Evolutionary conservation across 2,888 invertebrate genomes (phyloP).

Genomic region (Emmelina monodactyla): DNA sequence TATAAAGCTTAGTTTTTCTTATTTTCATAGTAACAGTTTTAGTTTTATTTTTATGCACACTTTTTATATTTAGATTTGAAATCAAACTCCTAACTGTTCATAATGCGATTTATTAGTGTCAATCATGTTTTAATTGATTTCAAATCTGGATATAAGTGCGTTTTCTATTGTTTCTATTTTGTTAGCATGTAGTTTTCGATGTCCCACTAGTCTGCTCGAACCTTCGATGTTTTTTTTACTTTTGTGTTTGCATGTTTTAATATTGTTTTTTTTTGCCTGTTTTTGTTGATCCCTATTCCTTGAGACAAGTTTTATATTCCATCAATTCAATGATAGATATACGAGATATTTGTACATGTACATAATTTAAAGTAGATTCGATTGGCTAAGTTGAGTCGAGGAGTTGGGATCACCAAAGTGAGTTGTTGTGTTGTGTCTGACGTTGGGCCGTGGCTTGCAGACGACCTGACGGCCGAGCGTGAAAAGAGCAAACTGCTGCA

Average conservation of each 20-base stretch:
- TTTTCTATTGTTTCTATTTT: not conserved
- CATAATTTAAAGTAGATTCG: too few relatives aligned
- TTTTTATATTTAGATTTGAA: conserved; percentile 15
- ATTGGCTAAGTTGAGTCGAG: conserved; percentile 3
- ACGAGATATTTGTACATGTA: not conserved
- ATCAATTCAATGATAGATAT: not conserved
- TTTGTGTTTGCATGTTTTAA: conserved; percentile 45
- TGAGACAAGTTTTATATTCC: conserved; percentile 20
- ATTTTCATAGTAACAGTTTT: conserved; percentile 46
- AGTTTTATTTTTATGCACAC: conserved; percentile 19
- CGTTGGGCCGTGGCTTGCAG: conserved; percentile 72
- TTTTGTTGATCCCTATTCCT: conserved; percentile 22
- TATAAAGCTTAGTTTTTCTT: conserved; percentile 44
- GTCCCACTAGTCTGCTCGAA: conserved; percentile 51
- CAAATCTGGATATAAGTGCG: not conserved
- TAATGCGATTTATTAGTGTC: not conserved
- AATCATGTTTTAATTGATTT: not conserved
- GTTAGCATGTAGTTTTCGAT: conserved; percentile 44
- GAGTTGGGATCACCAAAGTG: conserved; percentile 17
- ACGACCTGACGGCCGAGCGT: conserved; percentile 93
- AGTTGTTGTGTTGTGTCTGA: conserved; percentile 49
- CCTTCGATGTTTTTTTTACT: conserved; percentile 35
- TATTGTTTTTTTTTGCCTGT: conserved; percentile 47
- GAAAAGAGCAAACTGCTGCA: conserved; percentile 96
- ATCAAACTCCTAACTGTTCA: not conserved